Evolutionary conservation across 2,888 invertebrate genomes (phyloP).

Genomic region (Harpalus rubripes): DNA sequence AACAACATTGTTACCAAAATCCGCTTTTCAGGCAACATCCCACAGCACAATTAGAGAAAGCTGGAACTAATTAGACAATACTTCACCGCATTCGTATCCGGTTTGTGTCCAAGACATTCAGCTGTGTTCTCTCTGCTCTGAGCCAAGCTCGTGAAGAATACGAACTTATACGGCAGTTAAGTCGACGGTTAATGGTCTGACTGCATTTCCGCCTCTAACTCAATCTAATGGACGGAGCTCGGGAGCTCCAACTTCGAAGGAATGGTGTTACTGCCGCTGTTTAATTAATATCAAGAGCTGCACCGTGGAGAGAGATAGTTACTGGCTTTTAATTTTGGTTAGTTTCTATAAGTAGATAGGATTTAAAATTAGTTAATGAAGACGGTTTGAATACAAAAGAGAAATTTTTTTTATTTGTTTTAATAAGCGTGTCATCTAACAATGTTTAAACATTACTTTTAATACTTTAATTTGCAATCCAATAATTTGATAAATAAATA

Average conservation of each 20-base stretch:
- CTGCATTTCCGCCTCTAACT: slow-evolving; percentile 23
- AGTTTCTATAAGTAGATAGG: neutral
- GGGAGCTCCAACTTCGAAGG: neutral
- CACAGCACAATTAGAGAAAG: slow-evolving; percentile 30
- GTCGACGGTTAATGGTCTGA: slow-evolving; percentile 37
- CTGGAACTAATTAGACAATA: slow-evolving; percentile 46
- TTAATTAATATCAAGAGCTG: slow-evolving; percentile 27
- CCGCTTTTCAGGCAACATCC: neutral
- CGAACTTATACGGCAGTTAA: slow-evolving; percentile 50
- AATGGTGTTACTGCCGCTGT: slow-evolving; percentile 9
- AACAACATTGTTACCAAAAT: slow-evolving; percentile 23
- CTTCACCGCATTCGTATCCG: slow-evolving; percentile 33
- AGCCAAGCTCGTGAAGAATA: slow-evolving; percentile 20
- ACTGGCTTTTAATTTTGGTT: neutral
- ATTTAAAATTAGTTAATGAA: neutral
- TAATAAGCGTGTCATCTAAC: no score
- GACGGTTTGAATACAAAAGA: no score
- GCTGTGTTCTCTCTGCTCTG: neutral
- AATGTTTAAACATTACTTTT: no score
- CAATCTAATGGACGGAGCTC: slow-evolving; percentile 44
- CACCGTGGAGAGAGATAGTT: neutral
- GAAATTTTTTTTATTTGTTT: no score
- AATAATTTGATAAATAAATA: no score
- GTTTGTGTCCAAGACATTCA: neutral
- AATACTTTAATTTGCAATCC: no score